Conservation (phyloP, 1,140 invertebrate genomes). For the Metopolophium dirhodum region DNA sequence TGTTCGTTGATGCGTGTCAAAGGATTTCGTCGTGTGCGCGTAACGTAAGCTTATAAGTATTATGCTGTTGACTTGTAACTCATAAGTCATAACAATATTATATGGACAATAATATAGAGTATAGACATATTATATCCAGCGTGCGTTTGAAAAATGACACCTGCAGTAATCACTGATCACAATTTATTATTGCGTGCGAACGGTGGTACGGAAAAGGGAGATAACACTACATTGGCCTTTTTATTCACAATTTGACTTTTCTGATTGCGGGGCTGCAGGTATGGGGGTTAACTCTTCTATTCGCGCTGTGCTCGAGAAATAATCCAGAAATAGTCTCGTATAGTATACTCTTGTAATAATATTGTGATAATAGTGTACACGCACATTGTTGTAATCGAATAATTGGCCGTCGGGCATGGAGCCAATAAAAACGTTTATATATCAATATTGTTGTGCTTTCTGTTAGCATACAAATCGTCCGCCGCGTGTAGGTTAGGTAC, state of each 20-base stretch:
- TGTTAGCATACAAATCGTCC: background rate
- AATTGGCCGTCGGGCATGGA: background rate
- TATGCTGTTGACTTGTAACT: background rate
- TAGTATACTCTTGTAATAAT: background rate
- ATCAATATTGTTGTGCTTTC: background rate
- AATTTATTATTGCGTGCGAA: background rate
- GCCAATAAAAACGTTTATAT: constrained; percentile 9
- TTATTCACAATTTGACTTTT: background rate
- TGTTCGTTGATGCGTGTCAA: background rate
- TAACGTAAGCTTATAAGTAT: background rate
- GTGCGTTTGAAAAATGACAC: background rate
- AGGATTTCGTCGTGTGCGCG: background rate
- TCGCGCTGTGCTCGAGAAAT: background rate
- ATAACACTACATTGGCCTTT: background rate
- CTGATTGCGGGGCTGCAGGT: background rate
- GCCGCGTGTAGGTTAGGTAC: background rate
- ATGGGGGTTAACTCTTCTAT: background rate
- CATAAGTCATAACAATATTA: too few relatives aligned
- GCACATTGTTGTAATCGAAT: background rate
- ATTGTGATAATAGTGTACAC: background rate
- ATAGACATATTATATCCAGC: too few relatives aligned
- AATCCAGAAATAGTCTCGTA: background rate
- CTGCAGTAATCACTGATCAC: background rate
- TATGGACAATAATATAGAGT: too few relatives aligned
- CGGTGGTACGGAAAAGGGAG: background rate